These are phyloP conservation scores for Artibeus jamaicensis DNA, from an alignment of 2,797 vertebrate species.

Conservation along the genomic window DNA sequence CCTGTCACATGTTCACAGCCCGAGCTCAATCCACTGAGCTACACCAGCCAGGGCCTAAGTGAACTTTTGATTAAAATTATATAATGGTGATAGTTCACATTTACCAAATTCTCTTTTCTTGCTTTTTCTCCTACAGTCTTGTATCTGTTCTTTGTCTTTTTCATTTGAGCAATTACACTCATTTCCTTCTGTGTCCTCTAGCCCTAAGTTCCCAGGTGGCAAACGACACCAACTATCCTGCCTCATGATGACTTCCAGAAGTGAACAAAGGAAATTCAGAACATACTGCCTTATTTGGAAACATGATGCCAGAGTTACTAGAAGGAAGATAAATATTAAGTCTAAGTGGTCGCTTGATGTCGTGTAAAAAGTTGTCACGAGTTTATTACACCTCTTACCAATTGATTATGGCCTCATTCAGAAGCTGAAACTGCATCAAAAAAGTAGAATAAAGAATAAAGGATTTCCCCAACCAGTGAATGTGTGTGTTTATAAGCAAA, in stretches of 20 bases:
- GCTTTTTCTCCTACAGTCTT: background rate
- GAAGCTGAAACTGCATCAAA: background rate
- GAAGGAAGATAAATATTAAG: background rate
- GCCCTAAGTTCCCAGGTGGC: background rate
- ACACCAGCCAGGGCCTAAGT: too few relatives aligned
- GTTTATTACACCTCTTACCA: background rate
- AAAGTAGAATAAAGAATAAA: background rate
- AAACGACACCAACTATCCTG: constrained; percentile 1
- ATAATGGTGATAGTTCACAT: background rate
- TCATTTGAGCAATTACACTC: background rate
- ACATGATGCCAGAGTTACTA: background rate
- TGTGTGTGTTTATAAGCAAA: constrained; percentile 37
- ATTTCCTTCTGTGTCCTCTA: background rate
- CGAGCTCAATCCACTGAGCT: too few relatives aligned
- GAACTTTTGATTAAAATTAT: background rate
- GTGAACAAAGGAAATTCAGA: constrained; percentile 15
- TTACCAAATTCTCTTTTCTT: background rate
- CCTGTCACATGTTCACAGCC: too few relatives aligned
- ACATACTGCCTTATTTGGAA: constrained; percentile 8
- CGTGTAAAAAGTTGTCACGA: background rate
- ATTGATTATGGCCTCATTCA: background rate
- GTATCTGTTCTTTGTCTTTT: constrained; percentile 39
- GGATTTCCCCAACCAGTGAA: background rate
- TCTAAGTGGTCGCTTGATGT: background rate
- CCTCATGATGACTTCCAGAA: constrained; percentile 47